phyloP scores from a whole-genome alignment of 2,113 vertebrate species.

The Sinosuthora webbiana region DNA sequence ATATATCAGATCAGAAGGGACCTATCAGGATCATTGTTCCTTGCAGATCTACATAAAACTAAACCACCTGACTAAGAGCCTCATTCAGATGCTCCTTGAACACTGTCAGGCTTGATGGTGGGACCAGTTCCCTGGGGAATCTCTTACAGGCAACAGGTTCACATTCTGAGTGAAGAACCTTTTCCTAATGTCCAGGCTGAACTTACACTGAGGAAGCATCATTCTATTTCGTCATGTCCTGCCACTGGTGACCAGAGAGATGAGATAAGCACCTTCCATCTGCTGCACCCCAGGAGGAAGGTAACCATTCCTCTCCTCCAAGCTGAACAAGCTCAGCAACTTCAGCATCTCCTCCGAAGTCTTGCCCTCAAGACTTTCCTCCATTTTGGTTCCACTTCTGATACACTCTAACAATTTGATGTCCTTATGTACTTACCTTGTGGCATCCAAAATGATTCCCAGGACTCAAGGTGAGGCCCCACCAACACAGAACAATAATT shows the following conservation, averaged over 20 bases:
- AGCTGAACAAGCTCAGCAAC: neutral
- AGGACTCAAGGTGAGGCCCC: rapidly evolving
- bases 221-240: neutral
- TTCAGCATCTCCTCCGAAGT: neutral
- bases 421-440: neutral
- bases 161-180: neutral
- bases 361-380: neutral
- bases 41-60: neutral
- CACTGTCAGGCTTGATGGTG: neutral
- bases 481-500: neutral
- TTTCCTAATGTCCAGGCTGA: neutral
- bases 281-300: neutral
- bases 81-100: neutral
- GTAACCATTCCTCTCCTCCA: neutral
- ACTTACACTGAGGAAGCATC: neutral
- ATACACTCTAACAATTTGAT: neutral
- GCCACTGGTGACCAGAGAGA: neutral
- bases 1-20: rapidly evolving
- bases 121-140: neutral
- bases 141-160: neutral
- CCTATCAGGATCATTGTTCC: neutral
- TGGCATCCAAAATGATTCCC: neutral
- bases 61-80: neutral
- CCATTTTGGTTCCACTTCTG: too few species aligned
- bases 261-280: neutral